Evolutionary conservation across 1,140 invertebrate species (phyloP), one percentile per base, ranked within the genome.

Genomic region (Coenobita brevimanus): DNA sequence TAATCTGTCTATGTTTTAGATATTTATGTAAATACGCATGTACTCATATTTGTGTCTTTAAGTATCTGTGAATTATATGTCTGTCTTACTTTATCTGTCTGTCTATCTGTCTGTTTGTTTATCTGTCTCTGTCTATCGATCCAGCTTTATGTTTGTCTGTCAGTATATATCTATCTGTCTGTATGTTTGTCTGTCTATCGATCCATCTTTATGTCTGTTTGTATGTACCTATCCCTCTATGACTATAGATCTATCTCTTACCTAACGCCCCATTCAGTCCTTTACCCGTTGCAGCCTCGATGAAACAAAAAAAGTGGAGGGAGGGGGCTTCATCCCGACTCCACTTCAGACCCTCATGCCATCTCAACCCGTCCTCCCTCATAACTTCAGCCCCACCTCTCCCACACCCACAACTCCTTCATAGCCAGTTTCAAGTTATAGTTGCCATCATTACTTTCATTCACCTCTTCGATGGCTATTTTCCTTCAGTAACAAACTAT

Each of bases 101-200:
- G 21, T 73, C n/a, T 73, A 27, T 73, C 21, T 73, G 21, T 73
- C n/a, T 73, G 21, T 73, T 21, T 73, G 21, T 27, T 21, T 27
- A 27, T 27, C n/a, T 73, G 21, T 73, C n/a, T 73, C n/a, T 73
- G 21, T 73, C n/a, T 73, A 27, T 73, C n/a, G 24, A 27, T 73
- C n/a, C 36, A 27, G 24, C n/a, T 73, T 21, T 3, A 27, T 73
- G 21, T 73, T 21, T 73, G 21, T 73, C n/a, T 73, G 21, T 73
- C n/a, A 30, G 21, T 73, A 27, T 73, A 2, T 27, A 27, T 73
- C n/a, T 27, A 27, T 73, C n/a, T 73, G 21, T 73, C n/a, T 73
- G 21, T 73, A 27, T 73, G 21, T 73, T 3, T 33, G 21, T 73
- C 3, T 27, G 3, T 4, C 3, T 73, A 27, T 73, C n/a, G 24